Evolutionary conservation across 2,888 invertebrate species (phyloP).

Genomic region (Chrysolina haemoptera): DNA sequence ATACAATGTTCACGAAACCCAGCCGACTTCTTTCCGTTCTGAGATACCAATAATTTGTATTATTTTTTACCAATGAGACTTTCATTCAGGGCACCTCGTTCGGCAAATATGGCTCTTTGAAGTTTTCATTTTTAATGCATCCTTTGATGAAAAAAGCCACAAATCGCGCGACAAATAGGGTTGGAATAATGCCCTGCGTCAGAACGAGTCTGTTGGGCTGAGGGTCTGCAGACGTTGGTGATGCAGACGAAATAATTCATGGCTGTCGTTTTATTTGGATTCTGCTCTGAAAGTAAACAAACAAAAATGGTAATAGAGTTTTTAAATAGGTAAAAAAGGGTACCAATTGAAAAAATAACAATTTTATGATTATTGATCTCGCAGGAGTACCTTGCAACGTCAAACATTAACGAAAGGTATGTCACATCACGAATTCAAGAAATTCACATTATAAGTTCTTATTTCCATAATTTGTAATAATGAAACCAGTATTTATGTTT

Average conservation of each 20-base stretch:
- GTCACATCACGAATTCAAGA: too few species aligned
- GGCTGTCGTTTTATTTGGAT: slow-evolving; percentile 32
- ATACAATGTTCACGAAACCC: not conserved
- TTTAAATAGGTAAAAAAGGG: too few species aligned
- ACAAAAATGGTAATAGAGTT: slow-evolving; percentile 44
- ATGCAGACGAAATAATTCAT: slow-evolving; percentile 47
- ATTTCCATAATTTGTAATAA: too few species aligned
- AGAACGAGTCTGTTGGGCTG: slow-evolving; percentile 38
- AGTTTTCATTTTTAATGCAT: slow-evolving; percentile 41
- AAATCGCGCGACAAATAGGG: slow-evolving; percentile 50
- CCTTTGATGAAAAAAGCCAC: slow-evolving; percentile 48
- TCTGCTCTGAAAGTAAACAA: slow-evolving; percentile 30
- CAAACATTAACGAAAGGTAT: too few species aligned
- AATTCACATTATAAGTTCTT: too few species aligned
- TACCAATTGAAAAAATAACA: too few species aligned
- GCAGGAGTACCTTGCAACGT: too few species aligned
- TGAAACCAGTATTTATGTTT: too few species aligned
- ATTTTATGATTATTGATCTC: too few species aligned
- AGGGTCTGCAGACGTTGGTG: slow-evolving; percentile 38
- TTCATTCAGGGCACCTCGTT: slow-evolving; percentile 2
- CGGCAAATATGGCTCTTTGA: slow-evolving; percentile 28
- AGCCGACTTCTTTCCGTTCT: not conserved
- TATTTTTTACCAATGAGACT: slow-evolving; percentile 6
- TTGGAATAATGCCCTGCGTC: slow-evolving; percentile 45
- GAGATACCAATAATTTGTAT: not conserved